Percentiles rank a stretch among this genome's conserved stretches.
These are phyloP conservation scores for Selenia dentaria DNA, from an alignment of 2,888 invertebrate genomes.

Conservation along the genomic window DNA sequence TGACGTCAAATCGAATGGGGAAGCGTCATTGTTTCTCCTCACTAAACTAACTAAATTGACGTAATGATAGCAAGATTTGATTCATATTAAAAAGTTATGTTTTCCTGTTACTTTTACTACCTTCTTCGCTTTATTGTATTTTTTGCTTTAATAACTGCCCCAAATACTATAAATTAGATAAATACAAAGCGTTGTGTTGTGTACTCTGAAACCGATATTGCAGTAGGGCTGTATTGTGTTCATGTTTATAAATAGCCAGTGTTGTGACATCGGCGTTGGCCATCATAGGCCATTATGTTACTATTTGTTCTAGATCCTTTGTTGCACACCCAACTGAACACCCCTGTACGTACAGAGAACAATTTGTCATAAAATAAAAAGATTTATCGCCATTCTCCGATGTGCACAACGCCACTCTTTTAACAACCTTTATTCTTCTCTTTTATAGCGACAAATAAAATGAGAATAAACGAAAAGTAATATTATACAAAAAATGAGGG, in stretches of 20 bases:
- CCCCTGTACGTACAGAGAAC: slow-evolving; percentile 67
- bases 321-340: slow-evolving; percentile 54
- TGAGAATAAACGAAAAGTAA: slow-evolving; percentile 71
- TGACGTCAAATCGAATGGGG: slow-evolving; percentile 33
- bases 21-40: slow-evolving; percentile 25
- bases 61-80: slow-evolving; percentile 1
- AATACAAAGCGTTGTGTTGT: slow-evolving; percentile 66
- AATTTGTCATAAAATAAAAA: slow-evolving; percentile 84
- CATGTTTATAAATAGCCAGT: slow-evolving; percentile 70
- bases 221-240: slow-evolving; percentile 64
- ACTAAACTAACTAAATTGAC: slow-evolving; percentile 12
- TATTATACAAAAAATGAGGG: slow-evolving; percentile 68
- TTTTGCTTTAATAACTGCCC: slow-evolving; percentile 40
- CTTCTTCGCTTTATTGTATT: slow-evolving; percentile 33
- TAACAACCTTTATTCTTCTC: slow-evolving; percentile 77
- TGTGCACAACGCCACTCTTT: slow-evolving; percentile 69
- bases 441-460: slow-evolving; percentile 80
- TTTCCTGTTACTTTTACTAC: too few relatives aligned
- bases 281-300: slow-evolving; percentile 71
- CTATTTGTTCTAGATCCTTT: slow-evolving; percentile 80
- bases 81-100: not conserved
- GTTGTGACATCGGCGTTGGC: slow-evolving; percentile 66
- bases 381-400: slow-evolving; percentile 72
- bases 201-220: slow-evolving; percentile 64
- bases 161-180: slow-evolving; percentile 64